Evolutionary conservation across 2,113 vertebrate species (phyloP), one percentile per base, ranked within the genome.

Genomic region (Sinocyclocheilus grahami): DNA sequence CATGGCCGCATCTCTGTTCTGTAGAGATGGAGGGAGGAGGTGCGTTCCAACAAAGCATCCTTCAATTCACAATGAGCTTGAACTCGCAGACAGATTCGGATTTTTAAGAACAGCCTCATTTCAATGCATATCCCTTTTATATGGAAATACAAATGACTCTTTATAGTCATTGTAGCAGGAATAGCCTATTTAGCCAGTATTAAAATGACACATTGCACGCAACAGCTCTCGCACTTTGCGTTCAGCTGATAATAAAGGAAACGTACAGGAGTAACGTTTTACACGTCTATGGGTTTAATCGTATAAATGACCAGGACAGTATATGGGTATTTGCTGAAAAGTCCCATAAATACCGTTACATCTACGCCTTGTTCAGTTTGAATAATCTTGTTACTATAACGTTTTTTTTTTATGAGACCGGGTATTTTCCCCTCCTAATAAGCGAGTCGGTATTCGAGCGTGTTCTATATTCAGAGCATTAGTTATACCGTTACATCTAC

Each of bases 301-400:
- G 55, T 33, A 7, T 33, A 53, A 55, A 78, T 11, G 24, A 55
- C 0, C 75, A 10, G 10, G 55, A 39, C 3, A 62, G 39, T 37
- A 79, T 13, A 62, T 9, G 6, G 30, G 11, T 6, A n/a, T 80
- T 60, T 62, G 20, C 33, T 62, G 53, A 39, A 60, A 39, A 16
- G 20, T 80, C 33, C 10, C 78, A 85, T 77, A 87, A 85, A 89
- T 87, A 69, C 85, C 88, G 82, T 89, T 85, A 89, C 88, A 89
- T 78, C 13, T 5, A 27, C n/a, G 20, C 8, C n/a, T 22, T 10
- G 53, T 60, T 24, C 10, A 8, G 33, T 42, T 22, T 14, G 33
- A 80, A 62, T 80, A 20, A 55, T 1, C n/a, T 22, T 46, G 67
- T 67, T 72, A 22, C 33, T 22, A 27, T 22, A 20, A 46, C 24